phyloP scores from a whole-genome alignment of 1,140 invertebrate genomes.

The Anadara kagoshimensis region DNA sequence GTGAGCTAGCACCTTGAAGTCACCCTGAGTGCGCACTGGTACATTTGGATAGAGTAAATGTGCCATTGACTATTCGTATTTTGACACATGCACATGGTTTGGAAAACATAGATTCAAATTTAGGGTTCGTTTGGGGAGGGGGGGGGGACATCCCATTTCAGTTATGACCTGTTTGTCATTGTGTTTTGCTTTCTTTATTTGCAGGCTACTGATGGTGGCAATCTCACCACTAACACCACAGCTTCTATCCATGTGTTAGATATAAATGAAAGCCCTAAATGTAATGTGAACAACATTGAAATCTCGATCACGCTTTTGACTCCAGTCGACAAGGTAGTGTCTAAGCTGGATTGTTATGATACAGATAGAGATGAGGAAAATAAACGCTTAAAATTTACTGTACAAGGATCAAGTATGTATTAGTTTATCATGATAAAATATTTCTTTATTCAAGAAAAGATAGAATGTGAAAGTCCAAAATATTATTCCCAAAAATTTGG shows the following conservation, averaged over 20 bases:
- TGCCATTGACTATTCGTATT: too few relatives aligned
- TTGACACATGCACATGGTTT: too few relatives aligned
- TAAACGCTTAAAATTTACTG: background rate
- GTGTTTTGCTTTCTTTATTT: background rate
- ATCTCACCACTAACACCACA: background rate
- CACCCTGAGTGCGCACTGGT: too few relatives aligned
- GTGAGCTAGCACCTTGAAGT: too few relatives aligned
- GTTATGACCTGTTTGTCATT: background rate
- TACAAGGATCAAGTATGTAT: background rate
- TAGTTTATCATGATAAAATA: too few relatives aligned
- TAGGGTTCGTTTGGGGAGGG: too few relatives aligned
- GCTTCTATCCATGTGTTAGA: conserved; percentile 5
- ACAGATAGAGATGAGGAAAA: conserved; percentile 22
- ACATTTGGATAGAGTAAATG: too few relatives aligned
- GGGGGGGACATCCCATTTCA: too few relatives aligned
- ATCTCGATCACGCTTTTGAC: conserved; percentile 3
- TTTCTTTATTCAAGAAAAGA: background rate
- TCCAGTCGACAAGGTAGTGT: background rate
- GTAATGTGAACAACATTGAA: background rate
- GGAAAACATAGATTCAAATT: too few relatives aligned
- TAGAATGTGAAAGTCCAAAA: background rate
- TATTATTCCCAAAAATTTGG: background rate
- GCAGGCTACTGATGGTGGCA: conserved; percentile 17
- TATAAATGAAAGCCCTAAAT: conserved; percentile 18
- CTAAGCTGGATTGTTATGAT: conserved; percentile 13